Percentiles rank a stretch among this genome's conserved stretches.
phyloP scores from a whole-genome alignment of 2,113 vertebrate species.

The Cercopithecus mona region DNA sequence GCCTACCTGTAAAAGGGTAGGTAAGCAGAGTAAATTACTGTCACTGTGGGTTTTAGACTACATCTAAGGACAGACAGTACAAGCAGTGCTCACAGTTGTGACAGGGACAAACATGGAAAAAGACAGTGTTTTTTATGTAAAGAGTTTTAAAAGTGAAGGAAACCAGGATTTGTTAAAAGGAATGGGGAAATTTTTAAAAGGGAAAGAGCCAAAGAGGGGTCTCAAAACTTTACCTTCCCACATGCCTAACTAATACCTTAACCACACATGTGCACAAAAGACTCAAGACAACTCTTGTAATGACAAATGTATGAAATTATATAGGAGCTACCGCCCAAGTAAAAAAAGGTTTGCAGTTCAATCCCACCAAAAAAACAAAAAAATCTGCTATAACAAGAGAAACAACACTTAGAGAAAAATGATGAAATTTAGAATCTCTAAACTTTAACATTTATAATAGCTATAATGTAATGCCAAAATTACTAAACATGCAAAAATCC shows the following conservation, averaged over 20 bases:
- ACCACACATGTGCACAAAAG: not conserved
- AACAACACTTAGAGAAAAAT: not conserved
- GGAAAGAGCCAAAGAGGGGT: not conserved
- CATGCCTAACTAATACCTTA: rapidly evolving
- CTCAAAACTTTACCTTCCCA: not conserved
- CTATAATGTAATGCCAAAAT: not conserved
- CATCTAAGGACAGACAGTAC: rapidly evolving
- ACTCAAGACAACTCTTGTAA: not conserved
- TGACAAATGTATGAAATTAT: not conserved
- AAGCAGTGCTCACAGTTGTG: rapidly evolving
- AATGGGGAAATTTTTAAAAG: not conserved
- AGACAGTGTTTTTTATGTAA: too few species aligned
- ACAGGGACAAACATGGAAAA: rapidly evolving
- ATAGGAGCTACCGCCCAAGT: not conserved
- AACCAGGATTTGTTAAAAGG: not conserved
- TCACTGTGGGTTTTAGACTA: too few species aligned
- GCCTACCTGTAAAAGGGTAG: not conserved
- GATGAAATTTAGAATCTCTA: not conserved
- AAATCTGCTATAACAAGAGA: not conserved
- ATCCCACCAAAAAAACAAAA: not conserved
- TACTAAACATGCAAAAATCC: not conserved
- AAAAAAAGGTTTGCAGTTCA: not conserved
- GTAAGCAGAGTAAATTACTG: not conserved
- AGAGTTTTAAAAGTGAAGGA: not conserved
- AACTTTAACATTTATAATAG: not conserved